Evolutionary conservation across 2,113 vertebrate genomes (phyloP), one percentile per base, ranked within the genome.

Genomic region (Passer montanus): DNA sequence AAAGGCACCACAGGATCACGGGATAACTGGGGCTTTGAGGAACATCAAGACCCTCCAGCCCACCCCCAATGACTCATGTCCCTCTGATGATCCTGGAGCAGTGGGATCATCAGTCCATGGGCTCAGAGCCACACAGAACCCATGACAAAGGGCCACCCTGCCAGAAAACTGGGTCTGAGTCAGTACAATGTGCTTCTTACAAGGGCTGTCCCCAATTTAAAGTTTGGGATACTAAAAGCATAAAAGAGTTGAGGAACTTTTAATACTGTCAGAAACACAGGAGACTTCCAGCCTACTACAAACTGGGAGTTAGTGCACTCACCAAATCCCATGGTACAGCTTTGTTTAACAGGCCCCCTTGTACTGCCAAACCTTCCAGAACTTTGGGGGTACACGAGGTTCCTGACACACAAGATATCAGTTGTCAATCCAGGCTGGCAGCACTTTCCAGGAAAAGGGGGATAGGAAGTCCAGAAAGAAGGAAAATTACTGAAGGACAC

Each of bases 361-460:
- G 39, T 33, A 50, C 6, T 59, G 50, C 35, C 78, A 85, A 50
- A 43, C 15, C 46, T 76, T 59, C 55, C 37, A 41, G 41, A 74
- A n/a, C 13, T 55, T 13, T 6, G 5, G 9, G 31, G 21, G 31
- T 17, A 39, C 47, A 35, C 0, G 0, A 74, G 28, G 43, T 21
- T 75, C n/a, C 7, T 56, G 37, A n/a, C 44, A 47, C 4, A 2
- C 50, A 50, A 53, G 69, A 84, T 16, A 79, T 0, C 53, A 58
- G 47, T 2, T 15, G 58, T 4, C 78, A 47, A 50, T 33, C 50
- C 77, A 67, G 77, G n/a, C 46, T 74, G 47, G n/a, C 47, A 81
- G 85, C 3, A 2, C 63, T 62, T 69, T 33, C 52, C 13, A 27
- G 24, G 10, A 92, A 35, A 60, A 74, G 6, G 18, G 43, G 22